Conservation (phyloP, 2,113 vertebrate genomes). For the Sinocyclocheilus grahami region DNA sequence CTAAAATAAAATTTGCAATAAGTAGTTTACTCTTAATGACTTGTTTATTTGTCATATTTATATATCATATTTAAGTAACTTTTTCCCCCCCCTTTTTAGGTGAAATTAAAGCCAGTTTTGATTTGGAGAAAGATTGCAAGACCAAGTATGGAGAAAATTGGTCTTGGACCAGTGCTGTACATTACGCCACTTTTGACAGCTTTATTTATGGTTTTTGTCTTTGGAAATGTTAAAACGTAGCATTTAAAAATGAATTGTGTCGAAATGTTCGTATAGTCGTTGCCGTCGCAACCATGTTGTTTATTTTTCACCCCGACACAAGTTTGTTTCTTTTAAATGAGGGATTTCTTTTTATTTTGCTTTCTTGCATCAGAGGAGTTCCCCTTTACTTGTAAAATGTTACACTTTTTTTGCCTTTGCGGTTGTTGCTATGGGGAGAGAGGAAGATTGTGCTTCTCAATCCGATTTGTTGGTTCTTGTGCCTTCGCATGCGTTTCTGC, state of each 20-base stretch:
- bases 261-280: slow-evolving; percentile 84
- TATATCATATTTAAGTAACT: slow-evolving; percentile 34
- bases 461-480: slow-evolving; percentile 73
- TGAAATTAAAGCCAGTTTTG: slow-evolving; percentile 58
- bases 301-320: slow-evolving; percentile 48
- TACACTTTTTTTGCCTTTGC: slow-evolving; percentile 45
- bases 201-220: slow-evolving; percentile 90
- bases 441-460: slow-evolving; percentile 56
- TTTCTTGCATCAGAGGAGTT: slow-evolving; percentile 74
- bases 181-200: slow-evolving; percentile 87
- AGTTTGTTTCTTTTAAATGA: slow-evolving; percentile 48
- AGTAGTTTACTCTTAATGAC: not conserved
- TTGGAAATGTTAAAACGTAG: slow-evolving; percentile 78
- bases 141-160: slow-evolving; percentile 60
- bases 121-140: slow-evolving; percentile 59
- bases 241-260: slow-evolving; percentile 72
- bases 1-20: not conserved
- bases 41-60: not conserved
- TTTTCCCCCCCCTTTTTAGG: slow-evolving; percentile 58
- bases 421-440: slow-evolving; percentile 49
- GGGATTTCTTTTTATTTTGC: slow-evolving; percentile 74
- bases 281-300: slow-evolving; percentile 73
- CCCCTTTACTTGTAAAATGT: slow-evolving; percentile 66
- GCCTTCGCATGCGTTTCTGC: slow-evolving; percentile 75
- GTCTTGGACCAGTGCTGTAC: slow-evolving; percentile 83